Evolutionary conservation across 2,888 invertebrate species (phyloP), one percentile per base, ranked within the genome.

Genomic region (Fragum sueziense): DNA sequence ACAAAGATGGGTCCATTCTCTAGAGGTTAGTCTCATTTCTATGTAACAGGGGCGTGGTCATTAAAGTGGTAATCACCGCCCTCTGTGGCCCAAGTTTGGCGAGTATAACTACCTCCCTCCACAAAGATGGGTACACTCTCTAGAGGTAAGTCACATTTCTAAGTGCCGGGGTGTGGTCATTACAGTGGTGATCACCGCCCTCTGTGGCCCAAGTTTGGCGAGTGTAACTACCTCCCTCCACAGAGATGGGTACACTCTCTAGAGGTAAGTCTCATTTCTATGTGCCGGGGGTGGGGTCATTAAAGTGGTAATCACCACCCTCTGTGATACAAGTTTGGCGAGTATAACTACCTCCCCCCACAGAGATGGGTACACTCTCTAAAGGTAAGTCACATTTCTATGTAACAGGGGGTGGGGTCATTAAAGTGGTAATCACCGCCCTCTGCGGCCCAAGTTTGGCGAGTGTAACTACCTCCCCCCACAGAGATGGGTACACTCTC

Each of bases 181-280:
- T 94, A n/a, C 89, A 97, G 97, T 93, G 97, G 97, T 22, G 93
- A 95, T 20, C 97, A 97, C 92, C 95, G 97, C 85, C 96, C 97
- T 4, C 93, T 96, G 33, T 97, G 97, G 95, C 95, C 97, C 0
- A 94, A 94, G 73, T 97, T 96, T 93, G 97, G 97, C 31, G 96
- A 96, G 92, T 97, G 97, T 91, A 93, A 93, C 70, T 97, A 95
- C 92, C 88, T 97, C 25, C 97, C 97, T 0, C 94, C 94, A 59
- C 97, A 97, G 91, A 94, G 97, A 87, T 97, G 97, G 96, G 89
- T 97, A 6, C 97, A 97, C 88, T 96, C 95, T 91, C 93, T 97
- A 65, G 97, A 95, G 94, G 95, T 95, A 87, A 85, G 83, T 34
- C n/a, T n/a, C n/a, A n/a, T n/a, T n/a, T n/a, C n/a, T n/a, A n/a